phyloP scores from a whole-genome alignment of 1,140 invertebrate genomes.

The Hetaerina americana region DNA sequence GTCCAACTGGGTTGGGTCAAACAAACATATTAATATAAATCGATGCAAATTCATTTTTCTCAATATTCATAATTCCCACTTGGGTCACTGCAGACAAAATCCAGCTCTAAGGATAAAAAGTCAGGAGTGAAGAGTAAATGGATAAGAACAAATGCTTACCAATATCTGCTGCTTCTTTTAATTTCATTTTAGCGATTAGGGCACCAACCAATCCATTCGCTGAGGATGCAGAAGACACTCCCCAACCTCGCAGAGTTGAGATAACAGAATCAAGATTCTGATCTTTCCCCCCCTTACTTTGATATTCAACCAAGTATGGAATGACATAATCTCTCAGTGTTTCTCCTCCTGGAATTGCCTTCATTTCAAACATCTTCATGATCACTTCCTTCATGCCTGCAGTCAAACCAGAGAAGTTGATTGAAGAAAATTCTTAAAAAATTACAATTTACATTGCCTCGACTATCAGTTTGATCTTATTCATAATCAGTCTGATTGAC shows the following conservation, averaged over 20 bases:
- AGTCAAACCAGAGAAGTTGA: too few relatives aligned
- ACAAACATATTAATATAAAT: too few relatives aligned
- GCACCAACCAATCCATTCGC: constrained; percentile 41
- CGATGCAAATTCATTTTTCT: too few relatives aligned
- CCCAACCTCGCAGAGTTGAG: constrained; percentile 18
- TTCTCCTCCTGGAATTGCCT: neutral
- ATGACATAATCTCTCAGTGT: neutral
- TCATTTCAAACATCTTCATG: neutral
- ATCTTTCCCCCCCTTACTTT: neutral
- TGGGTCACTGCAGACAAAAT: constrained; percentile 6
- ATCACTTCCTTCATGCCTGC: neutral
- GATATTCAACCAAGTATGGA: neutral
- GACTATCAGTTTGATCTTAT: too few relatives aligned
- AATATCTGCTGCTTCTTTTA: constrained; percentile 38
- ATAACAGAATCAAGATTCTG: neutral
- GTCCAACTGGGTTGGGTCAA: too few relatives aligned
- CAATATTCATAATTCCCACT: too few relatives aligned
- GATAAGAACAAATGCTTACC: constrained; percentile 21
- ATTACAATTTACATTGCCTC: too few relatives aligned
- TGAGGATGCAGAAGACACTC: constrained; percentile 37
- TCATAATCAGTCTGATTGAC: too few relatives aligned
- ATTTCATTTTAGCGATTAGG: constrained; percentile 35
- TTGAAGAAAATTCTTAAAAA: too few relatives aligned
- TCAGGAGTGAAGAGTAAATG: neutral
- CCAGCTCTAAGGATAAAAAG: constrained; percentile 12